Base-by-base conservation (phyloP, 1,140 invertebrate genomes). In the Drosophila chauvacae region DNA sequence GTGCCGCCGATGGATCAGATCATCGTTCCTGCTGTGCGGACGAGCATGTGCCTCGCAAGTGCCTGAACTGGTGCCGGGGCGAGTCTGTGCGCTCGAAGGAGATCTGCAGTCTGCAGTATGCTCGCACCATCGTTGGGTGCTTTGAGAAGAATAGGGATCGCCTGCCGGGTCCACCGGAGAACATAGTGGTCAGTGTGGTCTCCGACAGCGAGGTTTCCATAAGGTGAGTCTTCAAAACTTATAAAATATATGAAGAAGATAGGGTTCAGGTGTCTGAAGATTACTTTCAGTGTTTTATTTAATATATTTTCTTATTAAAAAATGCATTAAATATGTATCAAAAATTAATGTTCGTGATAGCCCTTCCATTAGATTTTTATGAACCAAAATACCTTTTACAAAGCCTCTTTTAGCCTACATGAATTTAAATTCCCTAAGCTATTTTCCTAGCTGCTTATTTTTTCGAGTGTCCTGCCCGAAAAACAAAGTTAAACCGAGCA, bases 11-110 rank as follows among this genome's bases (percentile, higher is more conserved):
- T 93, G 95, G 95, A 37, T 95, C 95, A 16, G 96, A 97, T 92
- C 96, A 97, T 88, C 93, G 96, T 23, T 94, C 94, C 44, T 97
- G 96, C 86, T 97, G 97, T 90, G 95, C 95, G 1, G 94, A 96
- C 11, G 94, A 94, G 87, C 95, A 96, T 23, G 96, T 97, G 7
- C 96, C 96, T 1, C 93, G 95, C 7, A 94, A 94, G 42, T 97
- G 96, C 85, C 92, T 97, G 37, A 96, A 97, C 85, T 96, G 96
- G 94, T 93, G 93, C 53, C 93, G 94, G 0, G 96, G 96, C 2
- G 94, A 96, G 70, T 93, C 95, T 0, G 92, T 96, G 7, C 86
- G 94, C 23, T 94, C 94, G 60, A 94, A 94, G 37, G 95, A 95
- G 57, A 91, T 95, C 2, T 97, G 96, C 81, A 94, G 96, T 2